Base-by-base conservation (phyloP, 2,113 vertebrate genomes). In the Glaucomys volans region DNA sequence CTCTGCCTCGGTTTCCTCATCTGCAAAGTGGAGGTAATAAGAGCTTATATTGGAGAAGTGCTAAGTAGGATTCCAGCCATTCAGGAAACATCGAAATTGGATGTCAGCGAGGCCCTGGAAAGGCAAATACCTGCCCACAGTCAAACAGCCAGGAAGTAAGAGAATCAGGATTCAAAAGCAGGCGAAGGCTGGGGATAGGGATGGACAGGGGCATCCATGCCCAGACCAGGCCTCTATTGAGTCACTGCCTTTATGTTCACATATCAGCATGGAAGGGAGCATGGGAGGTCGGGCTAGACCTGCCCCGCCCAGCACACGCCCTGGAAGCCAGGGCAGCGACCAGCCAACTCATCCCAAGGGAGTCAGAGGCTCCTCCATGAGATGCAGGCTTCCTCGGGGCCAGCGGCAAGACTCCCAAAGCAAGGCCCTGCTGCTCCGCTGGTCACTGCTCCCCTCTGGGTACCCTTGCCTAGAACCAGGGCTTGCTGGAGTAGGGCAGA, bases 1-100 rank as follows among this genome's bases (percentile, higher is more conserved):
- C 37, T 24, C 9, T 83, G 92, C 67, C 82, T 96, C 89, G 24
- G 82, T 94, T 90, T 91, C 17, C 42, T 52, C 47, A 16, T 83
- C 82, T 86, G 67, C 54, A 57, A 81, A 90, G 64, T 9, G 5
- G 40, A 52, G 47, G 2, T 59, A 37, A 47, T 24, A 50, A n/a
- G 2, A 57, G 37, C 30, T 50, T 30, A 0, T 3, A 22, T 2
- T 14, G 4, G 26, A 37, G 35, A 85, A 94, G 44, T 1, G 0
- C 24, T 57, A 16, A 81, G 42, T 37, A 8, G 30, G 9, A 30
- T 2, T 37, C 42, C 86, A 54, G 47, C 47, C 76, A 54, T 42
- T 42, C 5, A 26, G 42, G 57, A 47, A 77, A 37, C 14, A 8
- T 80, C 69, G 32, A 9, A 79, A 11, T 47, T 6, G 4, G 9